Evolutionary conservation across 35 echinoderm and acorn worm genomes (phyloP), one percentile per base, ranked within the genome.

Genomic region (Amphiura filiformis): DNA sequence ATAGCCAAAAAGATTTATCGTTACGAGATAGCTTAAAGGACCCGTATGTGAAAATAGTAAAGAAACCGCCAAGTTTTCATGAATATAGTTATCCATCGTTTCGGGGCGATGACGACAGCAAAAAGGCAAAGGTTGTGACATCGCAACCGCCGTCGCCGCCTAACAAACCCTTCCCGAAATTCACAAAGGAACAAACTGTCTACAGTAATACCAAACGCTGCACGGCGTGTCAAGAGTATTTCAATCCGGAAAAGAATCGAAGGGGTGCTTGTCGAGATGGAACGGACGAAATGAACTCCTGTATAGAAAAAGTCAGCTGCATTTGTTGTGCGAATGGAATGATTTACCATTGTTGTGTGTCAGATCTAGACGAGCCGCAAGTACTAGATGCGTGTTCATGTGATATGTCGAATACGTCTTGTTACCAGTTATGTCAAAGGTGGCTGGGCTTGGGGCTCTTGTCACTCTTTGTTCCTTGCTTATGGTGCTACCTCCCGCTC

Each of bases 401-500:
- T 41, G 92, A 89, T 70, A 61, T 80, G 37, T 91, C 65, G 35
- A 79, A 81, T 34, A 76, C 57, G 34, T 65, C 32, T 34, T 83
- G 86, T 65, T 80, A 83, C 41, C 88, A 91, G 56, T 91, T 94
- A 41, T 97, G 95, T 75, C 88, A 91, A 75, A 78, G 95, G 52
- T 97, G 95, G 95, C 76, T 93, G n/a, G 65, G 95, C 65, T 79
- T 97, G 37, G 91, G 81, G 31, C 35, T 90, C 42, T 84, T 97
- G 0, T 97, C 91, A 26, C 70, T 93, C 40, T 84, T 93, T 75
- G 95, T 97, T 65, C 95, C 95, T 44, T 97, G 95, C 82, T 80
- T 97, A 78, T 97, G 91, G 95, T 97, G 95, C 92, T 97, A 97
- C 84, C 78, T 93, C 22, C 95, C 95, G 56, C 91, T 97, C 84